phyloP scores from a whole-genome alignment of 2,888 invertebrate species.

The Dryomyza anilis region DNA sequence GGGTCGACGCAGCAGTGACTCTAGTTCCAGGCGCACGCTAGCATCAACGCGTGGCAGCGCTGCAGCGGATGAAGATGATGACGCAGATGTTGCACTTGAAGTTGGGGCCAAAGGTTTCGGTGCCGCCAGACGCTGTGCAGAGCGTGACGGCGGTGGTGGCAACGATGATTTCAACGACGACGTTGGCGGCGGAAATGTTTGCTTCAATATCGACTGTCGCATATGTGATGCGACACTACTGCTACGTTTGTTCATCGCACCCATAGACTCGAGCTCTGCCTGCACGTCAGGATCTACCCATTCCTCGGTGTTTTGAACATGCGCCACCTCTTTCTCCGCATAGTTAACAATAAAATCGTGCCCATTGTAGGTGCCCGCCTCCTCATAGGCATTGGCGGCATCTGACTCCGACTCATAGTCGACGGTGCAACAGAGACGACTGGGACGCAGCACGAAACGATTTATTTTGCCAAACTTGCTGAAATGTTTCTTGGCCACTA shows the following conservation, averaged over 20 bases:
- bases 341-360: slow-evolving; percentile 68
- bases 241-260: slow-evolving; percentile 16
- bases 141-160: neutral
- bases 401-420: slow-evolving; percentile 70
- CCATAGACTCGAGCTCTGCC: slow-evolving; percentile 73
- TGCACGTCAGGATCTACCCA: slow-evolving; percentile 70
- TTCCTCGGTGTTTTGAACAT: slow-evolving; percentile 55
- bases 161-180: no score
- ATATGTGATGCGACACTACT: neutral
- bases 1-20: slow-evolving; percentile 67
- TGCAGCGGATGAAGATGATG: slow-evolving; percentile 24
- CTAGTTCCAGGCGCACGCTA: slow-evolving; percentile 65
- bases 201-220: slow-evolving; percentile 11
- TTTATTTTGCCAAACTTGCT: slow-evolving; percentile 74
- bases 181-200: no score
- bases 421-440: slow-evolving; percentile 70
- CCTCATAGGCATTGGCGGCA: slow-evolving; percentile 66
- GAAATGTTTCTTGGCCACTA: slow-evolving; percentile 70
- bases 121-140: slow-evolving; percentile 8
- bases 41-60: slow-evolving; percentile 34
- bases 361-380: slow-evolving; percentile 68
- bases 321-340: slow-evolving; percentile 62
- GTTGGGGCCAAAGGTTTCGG: neutral
- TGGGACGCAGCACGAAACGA: slow-evolving; percentile 69
- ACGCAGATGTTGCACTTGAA: neutral